phyloP scores from a whole-genome alignment of 2,113 vertebrate species.

The Daboia siamensis region DNA sequence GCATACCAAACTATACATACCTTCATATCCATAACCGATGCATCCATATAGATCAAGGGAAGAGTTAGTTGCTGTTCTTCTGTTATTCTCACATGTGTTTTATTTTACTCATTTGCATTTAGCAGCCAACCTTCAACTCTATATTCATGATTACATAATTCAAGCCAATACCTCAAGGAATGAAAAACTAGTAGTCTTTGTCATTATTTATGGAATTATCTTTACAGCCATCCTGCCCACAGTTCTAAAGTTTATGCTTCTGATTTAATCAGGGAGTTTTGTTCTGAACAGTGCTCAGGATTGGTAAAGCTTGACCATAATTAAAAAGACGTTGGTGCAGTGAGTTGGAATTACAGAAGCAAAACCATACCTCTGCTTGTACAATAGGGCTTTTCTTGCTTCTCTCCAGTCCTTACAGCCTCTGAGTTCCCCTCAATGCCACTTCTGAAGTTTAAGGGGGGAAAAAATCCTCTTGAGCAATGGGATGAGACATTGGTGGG shows the following conservation, averaged over 20 bases:
- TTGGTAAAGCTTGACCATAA: constrained; percentile 26
- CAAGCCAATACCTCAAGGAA: not conserved
- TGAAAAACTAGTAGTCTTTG: not conserved
- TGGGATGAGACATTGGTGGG: not conserved
- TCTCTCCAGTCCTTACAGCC: not conserved
- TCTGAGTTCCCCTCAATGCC: not conserved
- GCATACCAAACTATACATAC: not conserved
- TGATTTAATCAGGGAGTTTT: not conserved
- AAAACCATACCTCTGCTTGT: not conserved
- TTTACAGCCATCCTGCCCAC: not conserved
- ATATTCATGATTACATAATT: not conserved
- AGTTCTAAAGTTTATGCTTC: not conserved
- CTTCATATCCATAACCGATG: not conserved
- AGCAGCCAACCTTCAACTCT: not conserved
- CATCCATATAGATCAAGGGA: not conserved
- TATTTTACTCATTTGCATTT: not conserved
- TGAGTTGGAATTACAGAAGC: not conserved
- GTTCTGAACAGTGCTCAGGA: not conserved
- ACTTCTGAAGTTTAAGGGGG: not conserved
- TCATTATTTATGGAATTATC: not conserved
- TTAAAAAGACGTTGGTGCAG: constrained; percentile 18
- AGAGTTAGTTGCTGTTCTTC: not conserved
- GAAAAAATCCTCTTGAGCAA: not conserved
- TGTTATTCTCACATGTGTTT: not conserved
- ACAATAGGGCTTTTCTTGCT: not conserved